Percentiles rank a stretch among this genome's conserved stretches.
Evolutionary conservation across 2,113 vertebrate genomes (phyloP).

Genomic region (Miniopterus natalensis): DNA sequence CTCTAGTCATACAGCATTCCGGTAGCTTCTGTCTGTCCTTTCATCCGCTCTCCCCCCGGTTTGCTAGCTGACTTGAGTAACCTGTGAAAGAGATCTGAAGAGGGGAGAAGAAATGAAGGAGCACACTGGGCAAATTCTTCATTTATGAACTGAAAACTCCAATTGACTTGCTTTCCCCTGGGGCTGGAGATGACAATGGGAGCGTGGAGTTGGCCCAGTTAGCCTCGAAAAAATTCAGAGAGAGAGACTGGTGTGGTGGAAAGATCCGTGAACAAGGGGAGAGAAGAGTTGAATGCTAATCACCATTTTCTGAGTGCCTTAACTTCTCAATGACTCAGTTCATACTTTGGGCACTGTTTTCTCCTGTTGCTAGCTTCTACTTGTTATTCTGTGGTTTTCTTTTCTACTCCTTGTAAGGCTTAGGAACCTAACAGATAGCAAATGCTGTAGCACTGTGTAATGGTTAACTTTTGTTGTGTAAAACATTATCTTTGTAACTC

Average conservation of each 20-base stretch:
- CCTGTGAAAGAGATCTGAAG: slow-evolving; percentile 78
- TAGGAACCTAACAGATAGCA: background rate
- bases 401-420: background rate
- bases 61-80: slow-evolving; percentile 70
- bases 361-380: background rate
- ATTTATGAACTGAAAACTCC: slow-evolving; percentile 81
- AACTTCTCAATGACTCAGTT: background rate
- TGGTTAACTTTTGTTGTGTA: background rate
- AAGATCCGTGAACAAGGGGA: slow-evolving; percentile 50
- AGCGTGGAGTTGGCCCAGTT: slow-evolving; percentile 66
- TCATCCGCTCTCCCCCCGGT: slow-evolving; percentile 44
- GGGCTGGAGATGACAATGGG: slow-evolving; percentile 69
- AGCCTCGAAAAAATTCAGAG: slow-evolving; percentile 62
- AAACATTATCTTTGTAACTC: background rate
- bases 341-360: background rate
- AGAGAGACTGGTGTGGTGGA: slow-evolving; percentile 38
- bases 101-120: slow-evolving; percentile 66
- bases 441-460: background rate
- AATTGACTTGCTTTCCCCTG: slow-evolving; percentile 68
- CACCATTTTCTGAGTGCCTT: background rate
- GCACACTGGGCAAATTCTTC: slow-evolving; percentile 73
- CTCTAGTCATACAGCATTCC: slow-evolving; percentile 61
- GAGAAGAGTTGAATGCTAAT: slow-evolving; percentile 65
- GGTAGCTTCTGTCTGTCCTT: slow-evolving; percentile 56
- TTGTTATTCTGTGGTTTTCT: background rate